Evolutionary conservation across 2,797 vertebrate species (phyloP).

Genomic region (Acanthurus leucopareius): DNA sequence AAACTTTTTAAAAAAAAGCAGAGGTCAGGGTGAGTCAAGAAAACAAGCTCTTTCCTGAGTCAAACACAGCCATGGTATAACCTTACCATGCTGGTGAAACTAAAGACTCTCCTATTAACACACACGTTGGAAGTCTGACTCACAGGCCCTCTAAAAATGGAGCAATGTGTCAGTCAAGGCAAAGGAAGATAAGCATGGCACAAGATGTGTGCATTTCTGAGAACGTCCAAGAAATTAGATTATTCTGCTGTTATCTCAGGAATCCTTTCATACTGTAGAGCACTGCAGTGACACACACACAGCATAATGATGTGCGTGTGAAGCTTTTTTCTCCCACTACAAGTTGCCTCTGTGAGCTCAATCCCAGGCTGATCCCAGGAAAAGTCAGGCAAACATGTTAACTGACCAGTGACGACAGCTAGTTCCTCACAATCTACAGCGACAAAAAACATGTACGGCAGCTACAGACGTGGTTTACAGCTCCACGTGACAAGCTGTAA

Average conservation of each 20-base stretch:
- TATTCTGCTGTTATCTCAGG: slow-evolving; percentile 46
- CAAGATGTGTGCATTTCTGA: slow-evolving; percentile 24
- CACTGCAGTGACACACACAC: slow-evolving; percentile 32
- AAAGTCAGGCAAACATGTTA: slow-evolving; percentile 75
- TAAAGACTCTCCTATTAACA: slow-evolving; percentile 80
- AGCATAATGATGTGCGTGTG: slow-evolving; percentile 50
- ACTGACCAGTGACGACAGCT: slow-evolving; percentile 65
- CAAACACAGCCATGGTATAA: slow-evolving; percentile 84
- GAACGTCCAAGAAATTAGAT: slow-evolving; percentile 47
- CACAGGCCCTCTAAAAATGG: slow-evolving; percentile 62
- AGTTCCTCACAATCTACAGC: slow-evolving; percentile 50
- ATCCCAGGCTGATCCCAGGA: slow-evolving; percentile 68
- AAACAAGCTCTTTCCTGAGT: slow-evolving; percentile 88
- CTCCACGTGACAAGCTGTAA: slow-evolving; percentile 35
- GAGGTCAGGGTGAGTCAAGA: slow-evolving; percentile 87
- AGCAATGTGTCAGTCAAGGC: slow-evolving; percentile 62
- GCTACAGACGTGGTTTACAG: slow-evolving; percentile 20
- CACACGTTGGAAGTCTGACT: slow-evolving; percentile 70
- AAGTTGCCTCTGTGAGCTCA: slow-evolving; percentile 70
- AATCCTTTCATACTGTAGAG: slow-evolving; percentile 55
- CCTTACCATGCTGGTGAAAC: slow-evolving; percentile 82
- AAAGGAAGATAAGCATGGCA: slow-evolving; percentile 12
- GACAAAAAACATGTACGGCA: slow-evolving; percentile 24
- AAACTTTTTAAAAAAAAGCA: slow-evolving; percentile 75
- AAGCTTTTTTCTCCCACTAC: slow-evolving; percentile 54